Evolutionary conservation across 1,140 invertebrate species (phyloP).

Genomic region (Drosophila pruinosa): DNA sequence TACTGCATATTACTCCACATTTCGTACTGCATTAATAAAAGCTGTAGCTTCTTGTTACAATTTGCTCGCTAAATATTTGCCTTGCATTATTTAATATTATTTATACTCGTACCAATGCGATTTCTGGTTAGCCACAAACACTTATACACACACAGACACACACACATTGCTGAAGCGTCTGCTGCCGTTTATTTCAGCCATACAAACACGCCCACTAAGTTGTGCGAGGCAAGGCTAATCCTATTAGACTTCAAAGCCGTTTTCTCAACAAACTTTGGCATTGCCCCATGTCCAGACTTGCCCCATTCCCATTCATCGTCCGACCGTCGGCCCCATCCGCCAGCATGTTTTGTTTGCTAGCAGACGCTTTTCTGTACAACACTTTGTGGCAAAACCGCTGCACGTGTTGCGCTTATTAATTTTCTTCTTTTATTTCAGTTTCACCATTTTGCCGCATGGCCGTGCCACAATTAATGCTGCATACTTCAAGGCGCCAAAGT

Average conservation of each 20-base stretch:
- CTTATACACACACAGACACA: constrained; percentile 12
- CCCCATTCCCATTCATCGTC: not conserved
- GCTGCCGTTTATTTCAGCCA: constrained; percentile 56
- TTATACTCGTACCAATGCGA: constrained; percentile 46
- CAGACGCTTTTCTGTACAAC: constrained; percentile 25
- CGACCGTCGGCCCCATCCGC: not conserved
- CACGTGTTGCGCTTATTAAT: constrained; percentile 78
- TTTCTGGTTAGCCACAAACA: constrained; percentile 15
- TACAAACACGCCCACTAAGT: constrained; percentile 42
- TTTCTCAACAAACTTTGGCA: constrained; percentile 66
- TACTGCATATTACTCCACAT: constrained; percentile 13
- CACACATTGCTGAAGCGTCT: not conserved
- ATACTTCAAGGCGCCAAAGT: constrained; percentile 19
- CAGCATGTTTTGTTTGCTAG: constrained; percentile 2
- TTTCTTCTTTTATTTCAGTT: constrained; percentile 23
- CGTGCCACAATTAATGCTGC: constrained; percentile 61
- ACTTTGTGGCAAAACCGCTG: constrained; percentile 47
- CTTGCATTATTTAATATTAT: constrained; percentile 64
- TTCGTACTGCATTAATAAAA: constrained; percentile 41
- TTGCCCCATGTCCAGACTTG: constrained; percentile 43
- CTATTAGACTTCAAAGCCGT: constrained; percentile 80
- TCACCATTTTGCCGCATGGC: constrained; percentile 25
- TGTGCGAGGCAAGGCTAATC: constrained; percentile 52
- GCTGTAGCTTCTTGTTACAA: constrained; percentile 19
- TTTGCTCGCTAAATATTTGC: constrained; percentile 61